Evolutionary conservation across 2,888 invertebrate species (phyloP), one percentile per base, ranked within the genome.

Genomic region (Meandrusa payeni): DNA sequence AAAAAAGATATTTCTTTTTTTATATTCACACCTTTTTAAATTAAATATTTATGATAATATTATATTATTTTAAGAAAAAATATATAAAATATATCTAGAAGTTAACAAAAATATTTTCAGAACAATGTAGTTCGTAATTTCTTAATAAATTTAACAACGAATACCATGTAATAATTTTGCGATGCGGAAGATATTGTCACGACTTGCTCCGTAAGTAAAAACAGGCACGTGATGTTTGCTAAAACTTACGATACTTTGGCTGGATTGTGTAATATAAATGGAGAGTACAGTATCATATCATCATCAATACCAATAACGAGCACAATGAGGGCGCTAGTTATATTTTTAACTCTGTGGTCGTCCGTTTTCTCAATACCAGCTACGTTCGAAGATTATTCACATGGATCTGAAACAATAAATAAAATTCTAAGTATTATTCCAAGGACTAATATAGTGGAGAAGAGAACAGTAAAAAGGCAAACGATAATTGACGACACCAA

Each of bases 241-340:
- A 9, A 23, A n/a, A 41, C 46, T 40, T 36, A 44, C 36, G 41
- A 38, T 47, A 48, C 47, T 47, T 52, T 17, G 10, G n/a, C n/a
- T 4, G 51, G 47, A 48, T 40, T 33, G 29, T 56, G 69, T 59
- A 68, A 72, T 86, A 86, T 86, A 86, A 81, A 85, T 64, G 57
- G 55, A 49, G 41, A 34, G 46, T 37, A 39, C 50, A 39, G 20
- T 50, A 51, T 47, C 38, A 48, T 55, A 47, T 48, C 52, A 62
- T 49, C 61, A 80, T 75, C 80, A 82, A 60, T 68, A 60, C 47
- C 54, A 52, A 32, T 52, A 55, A 51, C 53, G 51, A 62, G 56
- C 65, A 79, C 69, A 52, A 86, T 85, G 85, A 81, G 80, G 80
- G 75, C 70, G 56, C 53, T 79, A 54, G 57, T 79, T 54, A 69